phyloP scores from a whole-genome alignment of 1,140 invertebrate species.

The Leptonema lineaticorne region DNA sequence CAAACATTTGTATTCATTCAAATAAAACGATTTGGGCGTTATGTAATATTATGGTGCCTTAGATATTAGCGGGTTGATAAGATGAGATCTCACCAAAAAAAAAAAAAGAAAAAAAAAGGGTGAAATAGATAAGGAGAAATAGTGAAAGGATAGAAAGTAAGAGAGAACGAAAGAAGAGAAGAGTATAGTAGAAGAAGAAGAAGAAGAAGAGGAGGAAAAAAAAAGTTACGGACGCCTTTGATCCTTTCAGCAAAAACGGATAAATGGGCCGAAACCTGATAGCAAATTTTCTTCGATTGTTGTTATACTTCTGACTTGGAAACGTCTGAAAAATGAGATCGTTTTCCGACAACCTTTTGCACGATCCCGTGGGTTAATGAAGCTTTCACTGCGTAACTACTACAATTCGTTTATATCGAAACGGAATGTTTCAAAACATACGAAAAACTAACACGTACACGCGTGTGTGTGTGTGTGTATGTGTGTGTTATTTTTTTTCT shows the following conservation, averaged over 20 bases:
- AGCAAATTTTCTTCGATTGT: constrained; percentile 28
- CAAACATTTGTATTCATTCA: too few species aligned
- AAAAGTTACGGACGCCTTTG: background rate
- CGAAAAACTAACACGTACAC: background rate
- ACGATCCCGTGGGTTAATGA: background rate
- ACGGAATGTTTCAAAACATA: too few species aligned
- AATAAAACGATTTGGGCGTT: too few species aligned
- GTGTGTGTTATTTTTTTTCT: too few species aligned
- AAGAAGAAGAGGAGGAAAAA: background rate
- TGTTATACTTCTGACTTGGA: constrained; percentile 1
- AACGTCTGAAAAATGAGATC: background rate
- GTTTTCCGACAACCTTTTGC: background rate
- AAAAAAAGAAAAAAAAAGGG: too few species aligned
- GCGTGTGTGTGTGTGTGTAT: too few species aligned
- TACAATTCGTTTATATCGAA: too few species aligned
- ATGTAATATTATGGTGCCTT: too few species aligned
- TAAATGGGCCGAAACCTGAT: constrained; percentile 23
- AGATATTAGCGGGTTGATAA: too few species aligned
- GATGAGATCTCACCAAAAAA: too few species aligned
- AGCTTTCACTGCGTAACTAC: background rate
- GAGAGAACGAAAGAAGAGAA: background rate
- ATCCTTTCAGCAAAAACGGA: constrained; percentile 21
- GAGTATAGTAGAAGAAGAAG: background rate
- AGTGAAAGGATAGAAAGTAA: background rate
- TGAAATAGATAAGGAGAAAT: too few species aligned